Percentiles rank a stretch among this genome's conserved stretches.
These are phyloP conservation scores for Cerceris ruficornis DNA, from an alignment of 2,888 invertebrate genomes.

Conservation along the genomic window DNA sequence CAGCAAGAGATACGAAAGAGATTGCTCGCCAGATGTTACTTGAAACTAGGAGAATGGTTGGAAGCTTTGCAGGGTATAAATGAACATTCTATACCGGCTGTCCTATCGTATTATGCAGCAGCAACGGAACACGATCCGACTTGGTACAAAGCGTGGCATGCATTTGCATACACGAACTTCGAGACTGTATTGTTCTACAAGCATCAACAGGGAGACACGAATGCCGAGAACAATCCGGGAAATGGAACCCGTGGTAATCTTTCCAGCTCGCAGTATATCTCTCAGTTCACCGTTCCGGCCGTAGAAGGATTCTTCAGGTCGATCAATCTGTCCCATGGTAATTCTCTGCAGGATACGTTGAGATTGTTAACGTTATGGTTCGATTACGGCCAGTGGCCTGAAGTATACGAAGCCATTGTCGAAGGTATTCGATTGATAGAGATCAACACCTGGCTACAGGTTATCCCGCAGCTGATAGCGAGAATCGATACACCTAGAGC, in stretches of 20 bases:
- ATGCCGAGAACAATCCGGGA: constrained; percentile 45
- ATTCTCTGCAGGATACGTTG: constrained; percentile 97
- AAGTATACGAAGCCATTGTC: constrained; percentile 95
- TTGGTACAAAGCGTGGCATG: constrained; percentile 99
- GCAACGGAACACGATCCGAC: constrained; percentile 92
- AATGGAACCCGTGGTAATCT: constrained; percentile 67
- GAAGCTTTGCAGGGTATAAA: constrained; percentile 92
- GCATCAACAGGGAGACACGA: constrained; percentile 79
- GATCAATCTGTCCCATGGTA: constrained; percentile 95
- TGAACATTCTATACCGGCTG: constrained; percentile 89
- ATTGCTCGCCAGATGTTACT: constrained; percentile 91
- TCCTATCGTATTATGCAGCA: constrained; percentile 89
- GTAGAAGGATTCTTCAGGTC: constrained; percentile 98
- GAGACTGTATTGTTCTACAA: constrained; percentile 92
- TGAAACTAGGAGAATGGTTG: constrained; percentile 97
- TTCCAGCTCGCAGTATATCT: constrained; percentile 84
- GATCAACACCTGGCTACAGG: constrained; percentile 99
- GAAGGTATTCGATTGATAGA: constrained; percentile 97
- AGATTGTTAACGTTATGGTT: constrained; percentile 98
- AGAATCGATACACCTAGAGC: constrained; percentile 96
- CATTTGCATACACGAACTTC: constrained; percentile 99
- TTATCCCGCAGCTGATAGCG: constrained; percentile 99
- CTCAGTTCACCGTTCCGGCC: constrained; percentile 94
- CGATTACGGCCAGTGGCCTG: constrained; percentile 96
- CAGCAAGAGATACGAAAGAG: constrained; percentile 80